Base-by-base conservation (phyloP, 2,888 invertebrate genomes). In the Caenorhabditis auriculariae region DNA sequence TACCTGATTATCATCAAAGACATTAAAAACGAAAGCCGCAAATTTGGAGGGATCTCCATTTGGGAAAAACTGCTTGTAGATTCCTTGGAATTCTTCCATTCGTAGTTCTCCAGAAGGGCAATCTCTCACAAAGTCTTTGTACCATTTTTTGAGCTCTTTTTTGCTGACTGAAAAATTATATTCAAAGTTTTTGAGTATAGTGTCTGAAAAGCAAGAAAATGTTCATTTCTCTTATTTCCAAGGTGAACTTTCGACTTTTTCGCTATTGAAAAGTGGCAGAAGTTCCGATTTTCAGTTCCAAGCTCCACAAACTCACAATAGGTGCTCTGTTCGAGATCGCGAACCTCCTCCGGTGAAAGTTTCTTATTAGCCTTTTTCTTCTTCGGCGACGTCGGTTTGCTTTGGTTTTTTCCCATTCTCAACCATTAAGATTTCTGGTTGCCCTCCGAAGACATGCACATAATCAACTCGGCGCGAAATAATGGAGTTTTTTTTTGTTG, bases 21-120 rank as follows among this genome's bases (percentile, higher is more conserved):
- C 96, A 82, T 94, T 89, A 87, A 96, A 96, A 62, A 96, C 95
- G 82, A 95, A 87, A 52, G 93, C 90, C 46, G 96, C 95, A 83
- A 96, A 98, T 86, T 95, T 96, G 82, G 93, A 93, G 35, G 96
- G 94, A 85, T 96, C 94, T 73, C 96, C 96, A 87, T 95, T 92
- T 52, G 96, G 96, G 85, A 98, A 96, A 86, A 98, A 96, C 85
- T 96, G 94, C 85, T 93, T 93, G 87, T 96, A 98, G 28, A 69
- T 68, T 37, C 64, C 69, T 60, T 77, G 77, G 58, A 81, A 82
- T 46, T 81, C 82, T 23, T 83, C 82, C 73, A 82, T 80, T 52
- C 77, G 79, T 41, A 84, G 70, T 32, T 82, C 81, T 12, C 84
- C 84, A 54, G 79, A 81, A 1, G 84, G 84, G 74, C 84, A 84